Conservation (phyloP, 2,888 invertebrate genomes). For the Cerastoderma edule region DNA sequence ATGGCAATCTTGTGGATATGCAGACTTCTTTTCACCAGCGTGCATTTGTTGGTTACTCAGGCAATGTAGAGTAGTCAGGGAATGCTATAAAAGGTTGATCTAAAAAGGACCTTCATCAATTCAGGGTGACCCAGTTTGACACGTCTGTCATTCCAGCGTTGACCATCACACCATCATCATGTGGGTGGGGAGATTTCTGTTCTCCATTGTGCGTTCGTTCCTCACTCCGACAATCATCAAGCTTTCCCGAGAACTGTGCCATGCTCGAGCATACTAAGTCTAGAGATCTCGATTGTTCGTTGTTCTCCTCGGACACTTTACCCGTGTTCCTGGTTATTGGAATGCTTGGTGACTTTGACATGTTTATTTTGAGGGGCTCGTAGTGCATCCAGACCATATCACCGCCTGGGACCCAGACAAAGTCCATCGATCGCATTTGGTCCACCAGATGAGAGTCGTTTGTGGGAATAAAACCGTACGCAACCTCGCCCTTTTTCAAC, state of each 20-base stretch:
- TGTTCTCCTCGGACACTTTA: background rate
- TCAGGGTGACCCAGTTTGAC: slow-evolving; percentile 8
- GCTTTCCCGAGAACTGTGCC: slow-evolving; percentile 34
- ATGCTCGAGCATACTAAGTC: slow-evolving; percentile 46
- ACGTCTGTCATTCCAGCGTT: slow-evolving; percentile 6
- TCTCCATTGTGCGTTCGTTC: background rate
- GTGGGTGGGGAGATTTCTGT: slow-evolving; percentile 2
- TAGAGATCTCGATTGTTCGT: slow-evolving; percentile 24
- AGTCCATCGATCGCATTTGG: slow-evolving; percentile 70
- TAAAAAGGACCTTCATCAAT: too few species aligned
- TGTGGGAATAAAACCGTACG: slow-evolving; percentile 75
- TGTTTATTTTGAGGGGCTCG: slow-evolving; percentile 49
- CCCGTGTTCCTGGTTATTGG: background rate
- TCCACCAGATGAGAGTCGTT: slow-evolving; percentile 72
- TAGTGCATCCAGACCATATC: slow-evolving; percentile 75
- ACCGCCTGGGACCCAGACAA: slow-evolving; percentile 78
- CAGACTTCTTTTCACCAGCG: background rate
- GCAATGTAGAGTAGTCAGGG: too few species aligned
- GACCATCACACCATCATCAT: slow-evolving; percentile 2
- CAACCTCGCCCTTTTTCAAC: slow-evolving; percentile 69
- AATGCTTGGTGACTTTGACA: slow-evolving; percentile 26
- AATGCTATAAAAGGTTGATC: too few species aligned
- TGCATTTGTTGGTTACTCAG: background rate
- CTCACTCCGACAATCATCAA: background rate
- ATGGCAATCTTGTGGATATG: background rate